Evolutionary conservation across 2,888 invertebrate genomes (phyloP).

Genomic region (Crossocerus cetratus): DNA sequence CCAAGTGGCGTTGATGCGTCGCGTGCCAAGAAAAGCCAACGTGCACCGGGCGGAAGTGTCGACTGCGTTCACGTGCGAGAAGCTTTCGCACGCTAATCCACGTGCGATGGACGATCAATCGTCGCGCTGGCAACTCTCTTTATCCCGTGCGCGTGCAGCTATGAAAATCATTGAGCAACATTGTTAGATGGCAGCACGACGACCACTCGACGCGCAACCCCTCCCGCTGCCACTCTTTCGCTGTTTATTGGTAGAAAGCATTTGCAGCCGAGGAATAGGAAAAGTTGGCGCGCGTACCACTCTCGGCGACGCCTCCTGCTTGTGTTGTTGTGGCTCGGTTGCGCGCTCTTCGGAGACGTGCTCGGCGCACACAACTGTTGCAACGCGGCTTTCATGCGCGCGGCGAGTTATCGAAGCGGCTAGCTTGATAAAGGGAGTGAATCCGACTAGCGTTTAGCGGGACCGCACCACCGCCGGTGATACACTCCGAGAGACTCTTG

Average conservation of each 20-base stretch:
- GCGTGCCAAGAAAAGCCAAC: neutral
- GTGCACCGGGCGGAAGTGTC: neutral
- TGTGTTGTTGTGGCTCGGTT: no score
- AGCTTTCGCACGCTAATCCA: conserved; percentile 10
- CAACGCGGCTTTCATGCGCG: no score
- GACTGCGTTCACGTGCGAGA: neutral
- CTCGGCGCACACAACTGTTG: no score
- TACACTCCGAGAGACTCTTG: conserved; percentile 9
- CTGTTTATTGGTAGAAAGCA: no score
- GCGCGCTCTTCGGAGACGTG: no score
- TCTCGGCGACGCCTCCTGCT: no score
- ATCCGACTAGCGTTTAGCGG: no score
- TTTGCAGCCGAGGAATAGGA: no score
- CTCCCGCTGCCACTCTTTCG: neutral
- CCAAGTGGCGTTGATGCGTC: neutral
- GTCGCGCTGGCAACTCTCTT: conserved; percentile 11
- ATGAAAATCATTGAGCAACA: conserved; percentile 42
- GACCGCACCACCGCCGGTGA: neutral
- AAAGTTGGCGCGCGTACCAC: no score
- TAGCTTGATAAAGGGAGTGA: neutral
- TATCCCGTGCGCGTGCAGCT: conserved; percentile 28
- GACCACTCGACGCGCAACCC: neutral
- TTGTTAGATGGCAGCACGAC: conserved; percentile 53
- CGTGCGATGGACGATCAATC: conserved; percentile 30
- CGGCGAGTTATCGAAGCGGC: no score